These are phyloP conservation scores for Elephantulus edwardii DNA, from an alignment of 2,113 vertebrate species.

Conservation along the genomic window DNA sequence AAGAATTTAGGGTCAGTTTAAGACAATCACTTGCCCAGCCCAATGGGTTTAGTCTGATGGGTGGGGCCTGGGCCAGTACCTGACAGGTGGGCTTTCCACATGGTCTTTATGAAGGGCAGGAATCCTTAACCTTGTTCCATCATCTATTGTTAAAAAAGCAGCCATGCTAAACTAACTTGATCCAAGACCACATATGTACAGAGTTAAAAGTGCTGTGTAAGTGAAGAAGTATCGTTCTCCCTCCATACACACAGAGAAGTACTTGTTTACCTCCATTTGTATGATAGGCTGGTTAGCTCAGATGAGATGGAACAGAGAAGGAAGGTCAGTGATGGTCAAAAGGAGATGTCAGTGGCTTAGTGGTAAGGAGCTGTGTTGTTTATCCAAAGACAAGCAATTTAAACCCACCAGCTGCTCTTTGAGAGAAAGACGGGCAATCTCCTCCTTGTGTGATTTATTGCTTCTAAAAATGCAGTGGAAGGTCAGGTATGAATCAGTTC, in stretches of 20 bases:
- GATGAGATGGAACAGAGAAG: neutral
- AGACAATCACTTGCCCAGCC: neutral
- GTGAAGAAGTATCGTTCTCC: neutral
- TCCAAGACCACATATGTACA: neutral
- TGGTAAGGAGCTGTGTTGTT: no score
- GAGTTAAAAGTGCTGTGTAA: neutral
- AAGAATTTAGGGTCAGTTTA: neutral
- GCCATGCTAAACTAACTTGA: neutral
- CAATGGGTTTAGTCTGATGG: neutral
- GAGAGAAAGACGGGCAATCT: no score
- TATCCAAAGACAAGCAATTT: no score
- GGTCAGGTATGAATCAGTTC: no score
- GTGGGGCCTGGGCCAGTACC: neutral
- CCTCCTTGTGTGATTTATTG: no score
- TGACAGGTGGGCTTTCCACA: neutral
- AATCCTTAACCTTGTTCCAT: neutral
- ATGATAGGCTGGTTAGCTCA: neutral
- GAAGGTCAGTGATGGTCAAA: neutral
- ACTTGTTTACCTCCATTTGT: neutral
- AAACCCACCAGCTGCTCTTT: no score
- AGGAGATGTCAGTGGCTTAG: neutral
- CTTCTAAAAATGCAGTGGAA: no score
- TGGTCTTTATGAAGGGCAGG: neutral
- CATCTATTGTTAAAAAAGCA: neutral
- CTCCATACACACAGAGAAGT: neutral